Base-by-base conservation (phyloP, 2,797 vertebrate genomes). In the Peromyscus melanophrys region DNA sequence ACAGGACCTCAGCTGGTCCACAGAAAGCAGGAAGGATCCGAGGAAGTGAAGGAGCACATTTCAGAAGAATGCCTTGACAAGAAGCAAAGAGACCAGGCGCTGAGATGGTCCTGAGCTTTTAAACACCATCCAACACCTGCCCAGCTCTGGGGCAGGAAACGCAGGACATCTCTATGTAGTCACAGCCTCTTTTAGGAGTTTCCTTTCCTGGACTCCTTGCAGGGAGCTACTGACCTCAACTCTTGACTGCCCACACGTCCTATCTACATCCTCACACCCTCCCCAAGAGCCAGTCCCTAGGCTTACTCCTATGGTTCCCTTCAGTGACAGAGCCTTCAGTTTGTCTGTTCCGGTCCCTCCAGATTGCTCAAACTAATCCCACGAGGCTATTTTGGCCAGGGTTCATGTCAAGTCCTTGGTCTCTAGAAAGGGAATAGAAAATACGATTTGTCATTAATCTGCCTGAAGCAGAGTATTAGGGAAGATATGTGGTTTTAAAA, bases 401-500 rank as follows among this genome's bases (percentile, higher is more conserved):
- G 34, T 78, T 88, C 25, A 52, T 63, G 31, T 21, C 1, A n/a
- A 93, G 43, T 52, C 46, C 46, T 90, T 34, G 3, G 87, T 86
- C 87, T 76, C 92, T 85, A 73, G 63, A 85, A 59, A 95, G 6
- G 29, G 11, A 63, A 84, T 77, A 43, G 75, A 87, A 97, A 96
- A 94, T 90, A 93, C 2, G 95, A 92, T 40, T 71, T 94, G 90
- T 63, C 77, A 85, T 92, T 57, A 77, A 94, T 65, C 78, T 49
- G 40, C 94, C 80, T 31, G 4, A 93, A 80, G 69, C 43, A 95
- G 92, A 71, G 59, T 81, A 90, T 90, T 85, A 93, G 80, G 57
- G 84, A 94, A 83, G 84, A 63, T 93, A 63, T 92, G 87, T 63
- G 9, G n/a, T 86, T 97, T 92, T 95, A 88, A 97, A 73, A 73